phyloP scores from a whole-genome alignment of 2,797 vertebrate species.

The Parauchenoglanis punctatus region DNA sequence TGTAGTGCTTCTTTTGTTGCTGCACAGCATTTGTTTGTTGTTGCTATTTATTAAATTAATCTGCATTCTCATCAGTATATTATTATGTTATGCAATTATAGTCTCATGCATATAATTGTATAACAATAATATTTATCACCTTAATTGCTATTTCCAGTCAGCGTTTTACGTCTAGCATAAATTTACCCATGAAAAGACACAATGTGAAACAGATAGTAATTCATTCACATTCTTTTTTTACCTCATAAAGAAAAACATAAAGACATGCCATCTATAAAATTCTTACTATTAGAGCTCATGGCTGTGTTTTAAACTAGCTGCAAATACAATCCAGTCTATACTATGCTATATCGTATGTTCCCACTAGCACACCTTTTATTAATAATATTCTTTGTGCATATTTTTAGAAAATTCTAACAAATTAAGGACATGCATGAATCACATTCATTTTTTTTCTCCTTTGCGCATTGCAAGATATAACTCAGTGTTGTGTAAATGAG shows the following conservation, averaged over 20 bases:
- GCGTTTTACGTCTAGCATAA: background rate
- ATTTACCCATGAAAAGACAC: background rate
- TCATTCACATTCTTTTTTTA: background rate
- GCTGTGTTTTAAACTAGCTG: background rate
- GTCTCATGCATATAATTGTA: background rate
- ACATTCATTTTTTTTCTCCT: conserved; percentile 12
- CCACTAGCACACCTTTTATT: background rate
- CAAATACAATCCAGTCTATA: background rate
- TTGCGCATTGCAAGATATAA: conserved; percentile 37
- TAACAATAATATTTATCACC: background rate
- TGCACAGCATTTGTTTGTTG: background rate
- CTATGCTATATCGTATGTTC: background rate
- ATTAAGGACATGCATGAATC: conserved; percentile 34
- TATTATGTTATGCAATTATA: background rate
- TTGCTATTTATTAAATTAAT: background rate
- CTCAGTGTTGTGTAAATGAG: conserved; percentile 54
- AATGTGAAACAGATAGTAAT: background rate
- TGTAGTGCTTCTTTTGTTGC: background rate
- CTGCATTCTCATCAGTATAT: background rate
- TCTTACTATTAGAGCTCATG: background rate
- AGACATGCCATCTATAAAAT: background rate
- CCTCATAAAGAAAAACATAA: background rate
- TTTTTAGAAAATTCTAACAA: background rate
- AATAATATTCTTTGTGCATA: background rate
- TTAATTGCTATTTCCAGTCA: background rate